A percentile compares a stretch with the other conserved stretches of the same genome.
phyloP scores from a whole-genome alignment of 2,113 vertebrate species.

The Eira barbara region DNA sequence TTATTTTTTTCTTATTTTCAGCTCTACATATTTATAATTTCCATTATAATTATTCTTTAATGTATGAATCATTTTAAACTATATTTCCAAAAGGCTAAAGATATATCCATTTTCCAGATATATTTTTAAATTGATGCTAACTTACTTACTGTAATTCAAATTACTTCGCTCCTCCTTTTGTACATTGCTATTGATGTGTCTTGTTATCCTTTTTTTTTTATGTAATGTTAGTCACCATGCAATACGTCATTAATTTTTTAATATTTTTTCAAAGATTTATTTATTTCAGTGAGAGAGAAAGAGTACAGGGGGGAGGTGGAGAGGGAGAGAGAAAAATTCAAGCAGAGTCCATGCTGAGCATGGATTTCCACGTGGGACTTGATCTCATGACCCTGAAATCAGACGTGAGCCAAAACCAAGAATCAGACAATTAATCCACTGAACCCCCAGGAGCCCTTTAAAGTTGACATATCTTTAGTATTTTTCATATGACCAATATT shows the following conservation, averaged over 20 bases:
- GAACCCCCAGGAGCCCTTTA: neutral
- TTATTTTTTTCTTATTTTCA: neutral
- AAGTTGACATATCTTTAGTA: neutral
- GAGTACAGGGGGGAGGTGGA: neutral
- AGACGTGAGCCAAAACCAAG: neutral
- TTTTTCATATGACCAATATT: neutral
- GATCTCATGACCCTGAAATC: neutral
- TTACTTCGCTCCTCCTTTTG: neutral
- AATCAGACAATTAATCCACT: neutral
- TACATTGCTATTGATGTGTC: neutral
- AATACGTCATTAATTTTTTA: no score
- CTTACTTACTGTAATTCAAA: neutral
- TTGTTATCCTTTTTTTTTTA: neutral
- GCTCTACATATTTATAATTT: neutral
- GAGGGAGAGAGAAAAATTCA: neutral
- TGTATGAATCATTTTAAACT: neutral
- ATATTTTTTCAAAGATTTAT: neutral
- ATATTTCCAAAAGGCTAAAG: neutral
- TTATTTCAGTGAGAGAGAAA: neutral
- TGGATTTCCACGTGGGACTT: neutral
- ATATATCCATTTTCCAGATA: neutral
- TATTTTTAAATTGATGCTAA: neutral
- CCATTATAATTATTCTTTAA: neutral
- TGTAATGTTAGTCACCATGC: no score
- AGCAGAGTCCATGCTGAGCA: neutral